phyloP scores from a whole-genome alignment of 2,113 vertebrate genomes.

The Columbina picui region DNA sequence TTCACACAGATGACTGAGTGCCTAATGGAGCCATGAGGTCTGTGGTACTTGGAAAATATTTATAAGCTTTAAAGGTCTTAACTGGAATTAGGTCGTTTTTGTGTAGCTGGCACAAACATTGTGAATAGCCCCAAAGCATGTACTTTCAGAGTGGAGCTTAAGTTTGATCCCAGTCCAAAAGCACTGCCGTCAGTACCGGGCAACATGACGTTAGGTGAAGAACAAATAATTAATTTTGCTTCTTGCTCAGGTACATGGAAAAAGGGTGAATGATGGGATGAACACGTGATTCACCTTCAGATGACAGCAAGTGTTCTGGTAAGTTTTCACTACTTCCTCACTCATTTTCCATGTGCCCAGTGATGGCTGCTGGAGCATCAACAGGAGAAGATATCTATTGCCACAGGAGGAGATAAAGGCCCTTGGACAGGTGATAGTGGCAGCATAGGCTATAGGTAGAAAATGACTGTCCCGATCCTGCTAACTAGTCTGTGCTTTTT shows the following conservation, averaged over 20 bases:
- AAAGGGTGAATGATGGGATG: not conserved
- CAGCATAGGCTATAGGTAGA: not conserved
- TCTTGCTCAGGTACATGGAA: not conserved
- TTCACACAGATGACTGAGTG: not conserved
- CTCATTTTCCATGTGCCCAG: not conserved
- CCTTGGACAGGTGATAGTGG: not conserved
- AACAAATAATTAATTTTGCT: not conserved
- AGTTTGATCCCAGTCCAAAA: not conserved
- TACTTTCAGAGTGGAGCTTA: not conserved
- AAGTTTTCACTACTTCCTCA: not conserved
- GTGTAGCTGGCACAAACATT: not conserved
- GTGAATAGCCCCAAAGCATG: not conserved
- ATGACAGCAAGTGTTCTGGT: rapidly evolving
- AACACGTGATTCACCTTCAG: not conserved
- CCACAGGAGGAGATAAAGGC: not conserved
- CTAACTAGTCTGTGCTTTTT: not conserved
- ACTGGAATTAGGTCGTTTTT: not conserved
- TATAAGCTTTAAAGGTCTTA: not conserved
- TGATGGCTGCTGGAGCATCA: not conserved
- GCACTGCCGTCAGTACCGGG: not conserved
- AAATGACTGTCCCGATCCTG: not conserved
- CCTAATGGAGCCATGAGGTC: not conserved
- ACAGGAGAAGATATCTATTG: not conserved
- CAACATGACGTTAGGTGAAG: not conserved
- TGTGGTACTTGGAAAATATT: not conserved